Evolutionary conservation across 2,888 invertebrate genomes (phyloP), one percentile per base, ranked within the genome.

Genomic region (Papilio demoleus): DNA sequence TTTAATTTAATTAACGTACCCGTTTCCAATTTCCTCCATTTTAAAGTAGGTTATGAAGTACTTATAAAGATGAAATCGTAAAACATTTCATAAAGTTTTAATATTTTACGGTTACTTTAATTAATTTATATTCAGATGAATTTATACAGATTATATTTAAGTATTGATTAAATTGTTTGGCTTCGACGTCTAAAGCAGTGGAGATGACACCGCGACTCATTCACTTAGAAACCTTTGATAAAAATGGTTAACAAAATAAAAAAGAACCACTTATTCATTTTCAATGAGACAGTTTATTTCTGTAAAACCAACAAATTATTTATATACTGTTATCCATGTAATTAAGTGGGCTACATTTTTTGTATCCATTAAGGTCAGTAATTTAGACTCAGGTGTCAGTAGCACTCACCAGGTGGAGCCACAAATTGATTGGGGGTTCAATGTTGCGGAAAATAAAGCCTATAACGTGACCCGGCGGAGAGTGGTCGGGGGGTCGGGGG

Each of bases 391-490:
- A 56, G 31, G 31, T 53, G 53, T 56, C 53, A 31, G 38, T 38
- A 17, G 0, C 40, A 31, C 19, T 24, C 40, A 34, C 72, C 73
- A 60, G 73, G 71, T 73, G 70, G 70, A 67, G 66, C 68, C 69
- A 22, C 72, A 70, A 70, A 70, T 67, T 70, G 71, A 70, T 72
- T 65, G 68, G 58, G 12, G 31, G 67, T n/a, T 36, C 40, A 71
- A 70, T 71, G 71, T 64, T 65, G 63, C 70, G 71, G 67, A 68
- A 74, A 74, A 71, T 71, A 71, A 67, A 62, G 24, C 64, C 34
- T 19, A n/a, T 68, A 63, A 63, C 66, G 31, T 53, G 53, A 38
- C 22, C 19, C 34, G 58, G 22, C 12, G 65, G 12, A 8, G 42
- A 9, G 42, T n/a, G n/a, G 47, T 47, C 47, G 53, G 53, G n/a